These are phyloP conservation scores for Syncerus caffer DNA, from an alignment of 2,797 vertebrate species.

Conservation along the genomic window DNA sequence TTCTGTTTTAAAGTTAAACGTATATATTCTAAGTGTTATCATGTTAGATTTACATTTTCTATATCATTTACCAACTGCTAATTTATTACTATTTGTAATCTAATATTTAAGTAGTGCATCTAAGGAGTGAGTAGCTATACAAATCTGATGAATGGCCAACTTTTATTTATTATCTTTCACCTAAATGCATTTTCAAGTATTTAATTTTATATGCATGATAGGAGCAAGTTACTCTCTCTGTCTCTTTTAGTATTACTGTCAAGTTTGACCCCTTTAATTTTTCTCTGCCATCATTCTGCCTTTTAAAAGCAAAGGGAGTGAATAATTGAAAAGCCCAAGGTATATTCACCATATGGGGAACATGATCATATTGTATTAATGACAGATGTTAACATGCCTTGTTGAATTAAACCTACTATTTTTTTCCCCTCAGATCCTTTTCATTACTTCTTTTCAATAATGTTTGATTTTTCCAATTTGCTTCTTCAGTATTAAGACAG, in stretches of 20 bases:
- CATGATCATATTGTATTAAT: constrained; percentile 51
- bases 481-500: constrained; percentile 66
- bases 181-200: background rate
- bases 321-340: constrained; percentile 18
- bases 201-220: background rate
- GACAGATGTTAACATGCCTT: constrained; percentile 63
- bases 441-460: constrained; percentile 67
- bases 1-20: constrained; percentile 14
- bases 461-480: constrained; percentile 70
- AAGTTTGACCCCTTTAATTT: background rate
- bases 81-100: constrained; percentile 4
- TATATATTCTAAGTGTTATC: background rate
- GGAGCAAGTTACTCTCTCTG: background rate
- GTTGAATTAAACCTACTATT: constrained; percentile 65
- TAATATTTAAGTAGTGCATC: background rate
- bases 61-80: background rate
- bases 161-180: background rate
- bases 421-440: constrained; percentile 42
- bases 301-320: constrained; percentile 16
- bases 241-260: background rate
- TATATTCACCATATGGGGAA: constrained; percentile 5
- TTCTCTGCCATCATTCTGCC: background rate
- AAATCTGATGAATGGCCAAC: background rate
- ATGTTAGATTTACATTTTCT: constrained; percentile 28
- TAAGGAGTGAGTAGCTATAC: background rate